phyloP scores from a whole-genome alignment of 2,888 invertebrate species.

The Uropetala carovei region DNA sequence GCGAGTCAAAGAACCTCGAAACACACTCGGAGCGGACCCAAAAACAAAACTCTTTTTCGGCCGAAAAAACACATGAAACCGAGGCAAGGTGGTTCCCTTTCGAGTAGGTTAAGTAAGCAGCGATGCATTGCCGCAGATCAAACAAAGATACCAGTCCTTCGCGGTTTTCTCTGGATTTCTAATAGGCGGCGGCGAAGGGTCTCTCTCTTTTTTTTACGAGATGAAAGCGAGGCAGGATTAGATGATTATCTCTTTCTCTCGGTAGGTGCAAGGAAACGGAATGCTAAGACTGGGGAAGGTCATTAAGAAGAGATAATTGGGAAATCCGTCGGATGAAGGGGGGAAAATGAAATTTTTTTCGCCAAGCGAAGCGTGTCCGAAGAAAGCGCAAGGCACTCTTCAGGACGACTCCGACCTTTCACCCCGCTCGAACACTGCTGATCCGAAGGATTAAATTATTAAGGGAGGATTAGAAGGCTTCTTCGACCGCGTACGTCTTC shows the following conservation, averaged over 20 bases:
- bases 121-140: slow-evolving; percentile 23
- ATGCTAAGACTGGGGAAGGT: not conserved
- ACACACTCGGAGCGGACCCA: not conserved
- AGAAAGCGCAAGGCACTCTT: not conserved
- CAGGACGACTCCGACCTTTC: not conserved
- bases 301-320: not conserved
- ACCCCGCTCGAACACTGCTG: not conserved
- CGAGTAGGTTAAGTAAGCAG: slow-evolving; percentile 18
- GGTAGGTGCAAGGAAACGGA: not conserved
- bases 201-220: not conserved
- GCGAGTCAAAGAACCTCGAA: too few relatives aligned
- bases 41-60: not conserved
- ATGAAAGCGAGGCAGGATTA: slow-evolving; percentile 47
- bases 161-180: not conserved
- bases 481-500: too few relatives aligned
- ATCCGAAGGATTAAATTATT: not conserved
- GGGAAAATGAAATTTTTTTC: not conserved
- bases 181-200: not conserved
- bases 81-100: not conserved
- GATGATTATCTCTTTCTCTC: slow-evolving; percentile 2
- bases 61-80: not conserved
- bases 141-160: not conserved
- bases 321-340: not conserved
- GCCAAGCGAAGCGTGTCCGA: not conserved
- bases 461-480: not conserved